Percentiles rank a stretch among this genome's conserved stretches.
Evolutionary conservation across 1,140 invertebrate species (phyloP).

Genomic region (Drosophila sulfurigaster): DNA sequence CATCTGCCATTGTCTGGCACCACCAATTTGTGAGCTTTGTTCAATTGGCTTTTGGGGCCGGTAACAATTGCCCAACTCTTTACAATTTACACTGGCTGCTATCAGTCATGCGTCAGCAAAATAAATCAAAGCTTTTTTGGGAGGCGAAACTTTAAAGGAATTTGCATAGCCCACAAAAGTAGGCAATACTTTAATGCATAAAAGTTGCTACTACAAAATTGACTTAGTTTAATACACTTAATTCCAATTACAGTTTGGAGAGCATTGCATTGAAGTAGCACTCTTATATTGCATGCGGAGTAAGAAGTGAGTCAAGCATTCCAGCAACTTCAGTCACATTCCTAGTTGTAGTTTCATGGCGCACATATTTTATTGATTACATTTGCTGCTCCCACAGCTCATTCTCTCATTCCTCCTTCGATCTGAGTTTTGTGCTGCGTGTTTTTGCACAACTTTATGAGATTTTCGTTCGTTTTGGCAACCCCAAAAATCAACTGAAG

Average conservation of each 20-base stretch:
- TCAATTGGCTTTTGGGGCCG: conserved; percentile 64
- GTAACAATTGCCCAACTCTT: background rate
- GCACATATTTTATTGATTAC: conserved; percentile 82
- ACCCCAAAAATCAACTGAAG: conserved; percentile 47
- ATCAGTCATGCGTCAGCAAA: conserved; percentile 65
- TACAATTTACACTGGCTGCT: conserved; percentile 24
- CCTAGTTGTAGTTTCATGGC: conserved; percentile 53
- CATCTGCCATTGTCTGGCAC: conserved; percentile 30
- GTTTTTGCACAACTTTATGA: conserved; percentile 77
- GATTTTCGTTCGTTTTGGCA: conserved; percentile 51
- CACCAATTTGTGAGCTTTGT: conserved; percentile 80
- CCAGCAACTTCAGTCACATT: conserved; percentile 21
- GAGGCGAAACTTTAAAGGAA: conserved; percentile 19
- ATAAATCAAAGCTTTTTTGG: conserved; percentile 42
- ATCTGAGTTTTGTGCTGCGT: conserved; percentile 42
- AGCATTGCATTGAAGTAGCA: conserved; percentile 30
- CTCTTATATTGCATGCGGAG: no score
- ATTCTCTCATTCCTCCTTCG: conserved; percentile 2
- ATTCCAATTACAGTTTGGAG: conserved; percentile 23
- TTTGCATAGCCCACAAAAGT: conserved; percentile 5
- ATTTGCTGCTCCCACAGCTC: conserved; percentile 44
- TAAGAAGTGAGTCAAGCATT: conserved; percentile 25
- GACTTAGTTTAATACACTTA: conserved; percentile 10
- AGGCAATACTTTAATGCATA: conserved; percentile 12
- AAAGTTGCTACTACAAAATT: background rate